Conservation (phyloP, 2,113 vertebrate genomes). For the Cololabis saira region DNA sequence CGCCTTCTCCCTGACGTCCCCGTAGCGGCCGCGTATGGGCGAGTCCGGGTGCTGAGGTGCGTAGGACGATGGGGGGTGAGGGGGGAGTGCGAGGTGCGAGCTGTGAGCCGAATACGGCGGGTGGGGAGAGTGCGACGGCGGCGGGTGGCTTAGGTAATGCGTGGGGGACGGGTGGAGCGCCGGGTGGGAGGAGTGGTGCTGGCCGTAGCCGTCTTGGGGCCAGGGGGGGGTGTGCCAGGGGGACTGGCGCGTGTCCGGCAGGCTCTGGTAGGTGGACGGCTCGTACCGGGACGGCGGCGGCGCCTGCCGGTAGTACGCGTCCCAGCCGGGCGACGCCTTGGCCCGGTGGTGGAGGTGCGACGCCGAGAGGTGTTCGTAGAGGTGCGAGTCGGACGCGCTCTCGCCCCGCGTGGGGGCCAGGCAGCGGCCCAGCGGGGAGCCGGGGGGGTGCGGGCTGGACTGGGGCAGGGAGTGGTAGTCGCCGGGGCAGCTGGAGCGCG, state of each 20-base stretch:
- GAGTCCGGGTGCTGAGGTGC: slow-evolving; percentile 78
- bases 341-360: slow-evolving; percentile 85
- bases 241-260: slow-evolving; percentile 87
- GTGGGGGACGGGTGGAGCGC: slow-evolving; percentile 69
- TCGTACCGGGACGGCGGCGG: slow-evolving; percentile 81
- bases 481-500: slow-evolving; percentile 89
- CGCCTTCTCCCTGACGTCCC: slow-evolving; percentile 89
- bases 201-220: slow-evolving; percentile 70
- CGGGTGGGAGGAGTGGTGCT: slow-evolving; percentile 77
- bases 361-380: slow-evolving; percentile 87
- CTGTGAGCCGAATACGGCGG: slow-evolving; percentile 63
- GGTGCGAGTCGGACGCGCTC: slow-evolving; percentile 90
- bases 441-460: slow-evolving; percentile 75
- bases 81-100: slow-evolving; percentile 28
- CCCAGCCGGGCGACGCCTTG: slow-evolving; percentile 86
- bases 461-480: slow-evolving; percentile 85
- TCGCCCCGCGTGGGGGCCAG: slow-evolving; percentile 87
- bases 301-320: slow-evolving; percentile 86
- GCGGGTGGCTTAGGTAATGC: slow-evolving; percentile 59
- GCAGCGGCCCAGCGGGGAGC: slow-evolving; percentile 85
- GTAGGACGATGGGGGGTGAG: slow-evolving; percentile 49
- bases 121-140: slow-evolving; percentile 72
- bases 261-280: slow-evolving; percentile 89
- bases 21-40: slow-evolving; percentile 73
- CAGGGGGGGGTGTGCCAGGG: slow-evolving; percentile 83